A percentile compares a stretch with the other conserved stretches of the same genome.
Conservation (phyloP, 2,797 vertebrate species). For the Vipera latastei region DNA sequence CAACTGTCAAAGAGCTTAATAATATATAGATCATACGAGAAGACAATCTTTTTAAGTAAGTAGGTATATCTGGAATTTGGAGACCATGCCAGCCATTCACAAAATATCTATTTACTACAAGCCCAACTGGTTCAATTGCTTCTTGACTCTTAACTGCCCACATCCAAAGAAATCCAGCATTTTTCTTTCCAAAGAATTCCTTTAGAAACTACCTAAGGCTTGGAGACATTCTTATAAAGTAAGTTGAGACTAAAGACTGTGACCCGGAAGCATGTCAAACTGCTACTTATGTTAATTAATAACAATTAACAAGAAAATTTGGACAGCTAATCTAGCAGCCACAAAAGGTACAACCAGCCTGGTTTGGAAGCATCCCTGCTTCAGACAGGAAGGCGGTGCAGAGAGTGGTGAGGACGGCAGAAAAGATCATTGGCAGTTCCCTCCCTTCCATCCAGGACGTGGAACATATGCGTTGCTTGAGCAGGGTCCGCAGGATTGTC, state of each 20-base stretch:
- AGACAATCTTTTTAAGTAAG: background rate
- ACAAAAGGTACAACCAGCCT: background rate
- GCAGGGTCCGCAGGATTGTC: too few relatives aligned
- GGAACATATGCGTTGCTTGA: rapidly evolving
- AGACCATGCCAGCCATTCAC: background rate
- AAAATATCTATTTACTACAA: background rate
- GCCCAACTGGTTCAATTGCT: background rate
- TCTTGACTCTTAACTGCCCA: background rate
- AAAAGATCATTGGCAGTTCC: too few relatives aligned
- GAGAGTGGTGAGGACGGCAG: too few relatives aligned
- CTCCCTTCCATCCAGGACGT: too few relatives aligned
- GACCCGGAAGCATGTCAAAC: background rate
- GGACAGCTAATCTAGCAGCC: background rate
- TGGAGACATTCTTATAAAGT: background rate
- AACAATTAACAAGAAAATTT: background rate
- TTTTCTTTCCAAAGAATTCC: background rate
- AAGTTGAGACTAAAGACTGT: background rate
- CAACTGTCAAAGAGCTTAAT: background rate
- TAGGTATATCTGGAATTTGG: background rate
- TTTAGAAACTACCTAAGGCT: background rate
- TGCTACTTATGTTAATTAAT: background rate
- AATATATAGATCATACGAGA: background rate
- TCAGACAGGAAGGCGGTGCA: too few relatives aligned
- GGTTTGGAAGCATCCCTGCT: too few relatives aligned
- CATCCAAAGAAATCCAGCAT: background rate